Conservation (phyloP, 2,797 vertebrate genomes). For the Arremon aurantiirostris region DNA sequence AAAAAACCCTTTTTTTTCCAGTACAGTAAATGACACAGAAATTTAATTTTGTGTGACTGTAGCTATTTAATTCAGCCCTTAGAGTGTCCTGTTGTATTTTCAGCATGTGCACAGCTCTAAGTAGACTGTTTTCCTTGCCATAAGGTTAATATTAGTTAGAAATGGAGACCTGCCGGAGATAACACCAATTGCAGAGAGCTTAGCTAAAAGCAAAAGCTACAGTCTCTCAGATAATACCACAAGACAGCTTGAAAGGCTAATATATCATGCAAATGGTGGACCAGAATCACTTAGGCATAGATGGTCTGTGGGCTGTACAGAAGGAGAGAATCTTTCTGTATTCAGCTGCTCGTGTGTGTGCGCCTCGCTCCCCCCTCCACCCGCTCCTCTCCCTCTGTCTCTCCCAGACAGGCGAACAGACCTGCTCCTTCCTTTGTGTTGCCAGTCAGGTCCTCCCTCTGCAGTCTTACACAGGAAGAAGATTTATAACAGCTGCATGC, state of each 20-base stretch:
- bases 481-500: constrained; percentile 61
- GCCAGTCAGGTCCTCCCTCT: constrained; percentile 51
- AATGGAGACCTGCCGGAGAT: constrained; percentile 10
- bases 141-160: not conserved
- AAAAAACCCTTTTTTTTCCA: not conserved
- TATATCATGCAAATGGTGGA: constrained; percentile 44
- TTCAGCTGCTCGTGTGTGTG: not conserved
- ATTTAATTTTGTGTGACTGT: not conserved
- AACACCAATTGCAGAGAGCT: not conserved
- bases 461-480: constrained; percentile 35
- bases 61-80: not conserved
- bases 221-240: constrained; percentile 8
- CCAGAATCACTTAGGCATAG: not conserved
- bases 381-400: constrained; percentile 7
- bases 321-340: constrained; percentile 17
- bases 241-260: constrained; percentile 58
- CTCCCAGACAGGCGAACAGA: not conserved
- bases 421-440: constrained; percentile 13
- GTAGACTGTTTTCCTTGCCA: not conserved
- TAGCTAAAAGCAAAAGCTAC: not conserved
- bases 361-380: not conserved
- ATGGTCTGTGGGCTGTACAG: constrained; percentile 40
- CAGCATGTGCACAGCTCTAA: not conserved
- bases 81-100: not conserved
- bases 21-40: not conserved